Base-by-base conservation (phyloP, 2,888 invertebrate genomes). In the Perithous albicinctus region DNA sequence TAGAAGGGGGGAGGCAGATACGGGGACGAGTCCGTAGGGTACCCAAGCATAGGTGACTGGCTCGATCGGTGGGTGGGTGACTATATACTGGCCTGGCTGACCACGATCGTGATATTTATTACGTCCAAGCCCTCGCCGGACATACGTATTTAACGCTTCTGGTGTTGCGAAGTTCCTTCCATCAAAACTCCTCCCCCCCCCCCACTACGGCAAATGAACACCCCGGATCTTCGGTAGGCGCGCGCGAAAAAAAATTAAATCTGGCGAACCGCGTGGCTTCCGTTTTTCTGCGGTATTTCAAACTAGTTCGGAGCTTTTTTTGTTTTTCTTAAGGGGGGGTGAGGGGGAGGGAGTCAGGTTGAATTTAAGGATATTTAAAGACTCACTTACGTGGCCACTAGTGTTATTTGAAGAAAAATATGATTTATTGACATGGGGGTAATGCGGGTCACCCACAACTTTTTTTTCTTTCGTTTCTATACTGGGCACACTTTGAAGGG, bases 91-190 rank as follows among this genome's bases (percentile, higher is more conserved):
- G 18, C 32, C 18, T 54, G 85, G 85, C 85, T 82, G 77, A 66
- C 64, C 85, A 84, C 87, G 87, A 88, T 90, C 86, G 89, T 89
- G 85, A 91, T 91, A 90, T 91, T 92, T 92, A 92, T 92, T 91
- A 90, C 88, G 87, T 85, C 89, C n/a, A 78, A 90, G 87, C 89
- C 92, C 90, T 89, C 87, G 90, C 92, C 93, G 91, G 92, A 93
- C 92, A 92, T 91, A 91, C 91, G 90, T 90, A 92, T 92, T 93
- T 92, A 92, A 92, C 91, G 87, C 87, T 88, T 84, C 80, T 85
- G 85, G 85, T 84, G 86, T 84, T 85, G 86, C 79, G 59, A 73
- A 78, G 82, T 83, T 82, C 81, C 74, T 83, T 82, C 76, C 54
- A 67, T 75, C 64, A 26, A 29, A 15, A 59, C 18, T 41, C 43